Percentiles rank a stretch among this genome's conserved stretches.
Evolutionary conservation across 2,888 invertebrate species (phyloP).

Genomic region (Merodon equestris): DNA sequence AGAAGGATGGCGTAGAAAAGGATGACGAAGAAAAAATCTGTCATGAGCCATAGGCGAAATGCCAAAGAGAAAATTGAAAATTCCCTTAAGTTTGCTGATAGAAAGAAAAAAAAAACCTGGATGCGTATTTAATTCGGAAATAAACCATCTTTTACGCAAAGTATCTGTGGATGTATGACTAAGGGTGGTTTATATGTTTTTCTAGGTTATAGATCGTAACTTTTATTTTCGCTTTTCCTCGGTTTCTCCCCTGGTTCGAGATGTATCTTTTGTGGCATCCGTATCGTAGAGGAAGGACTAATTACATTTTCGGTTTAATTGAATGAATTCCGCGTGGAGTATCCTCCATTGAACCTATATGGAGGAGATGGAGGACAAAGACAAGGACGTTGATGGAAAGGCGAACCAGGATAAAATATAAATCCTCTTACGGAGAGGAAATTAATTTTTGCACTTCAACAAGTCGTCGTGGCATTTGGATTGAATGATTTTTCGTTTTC

Average conservation of each 20-base stretch:
- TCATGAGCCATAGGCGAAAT: too few species aligned
- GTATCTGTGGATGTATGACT: constrained; percentile 33
- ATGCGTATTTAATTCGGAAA: constrained; percentile 57
- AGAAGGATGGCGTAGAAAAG: too few species aligned
- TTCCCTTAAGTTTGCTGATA: too few species aligned
- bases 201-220: constrained; percentile 29
- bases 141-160: constrained; percentile 47
- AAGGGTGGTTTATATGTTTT: constrained; percentile 15
- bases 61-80: constrained; percentile 51
- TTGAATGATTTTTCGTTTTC: too few species aligned
- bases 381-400: not conserved
- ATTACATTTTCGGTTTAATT: constrained; percentile 64
- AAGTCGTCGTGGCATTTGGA: constrained; percentile 5
- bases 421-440: constrained; percentile 57
- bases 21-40: too few species aligned
- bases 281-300: constrained; percentile 49
- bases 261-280: too few species aligned
- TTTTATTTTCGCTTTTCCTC: constrained; percentile 7
- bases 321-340: constrained; percentile 58
- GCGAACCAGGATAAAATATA: constrained; percentile 31
- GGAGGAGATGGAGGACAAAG: not conserved
- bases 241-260: not conserved
- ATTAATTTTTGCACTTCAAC: constrained; percentile 49
- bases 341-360: constrained; percentile 25
- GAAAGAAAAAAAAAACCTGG: not conserved